Percentiles rank a stretch among this genome's conserved stretches.
Evolutionary conservation across 2,113 vertebrate species (phyloP).

Genomic region (Narcine bancroftii): DNA sequence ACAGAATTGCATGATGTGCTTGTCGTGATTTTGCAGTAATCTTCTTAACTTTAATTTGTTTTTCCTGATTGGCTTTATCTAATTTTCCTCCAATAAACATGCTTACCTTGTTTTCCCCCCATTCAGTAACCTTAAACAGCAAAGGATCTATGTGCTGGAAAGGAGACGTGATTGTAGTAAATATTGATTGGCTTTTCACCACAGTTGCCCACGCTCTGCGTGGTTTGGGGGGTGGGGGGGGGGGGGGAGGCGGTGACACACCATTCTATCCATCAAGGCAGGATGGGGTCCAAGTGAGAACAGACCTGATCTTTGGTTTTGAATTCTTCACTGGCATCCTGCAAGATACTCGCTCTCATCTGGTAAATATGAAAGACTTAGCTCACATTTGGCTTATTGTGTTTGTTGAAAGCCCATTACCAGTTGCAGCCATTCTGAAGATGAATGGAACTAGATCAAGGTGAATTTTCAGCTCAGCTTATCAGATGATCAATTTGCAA

Average conservation of each 20-base stretch:
- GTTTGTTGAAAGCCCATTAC: neutral
- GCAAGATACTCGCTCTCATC: too few relatives aligned
- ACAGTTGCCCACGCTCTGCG: neutral
- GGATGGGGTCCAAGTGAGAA: neutral
- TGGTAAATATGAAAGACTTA: neutral
- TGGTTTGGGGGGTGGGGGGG: neutral
- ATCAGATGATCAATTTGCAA: neutral
- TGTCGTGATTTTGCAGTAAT: neutral
- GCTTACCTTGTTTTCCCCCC: neutral
- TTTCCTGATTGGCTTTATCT: neutral
- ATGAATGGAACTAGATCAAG: neutral
- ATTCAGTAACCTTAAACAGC: neutral
- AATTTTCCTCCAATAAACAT: neutral
- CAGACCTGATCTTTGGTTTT: neutral
- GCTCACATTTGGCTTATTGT: neutral
- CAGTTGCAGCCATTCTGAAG: neutral
- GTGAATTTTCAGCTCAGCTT: too few relatives aligned
- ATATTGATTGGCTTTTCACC: neutral
- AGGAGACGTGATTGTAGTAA: neutral
- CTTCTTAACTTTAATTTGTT: constrained; percentile 14
- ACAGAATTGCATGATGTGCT: neutral
- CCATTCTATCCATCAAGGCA: neutral
- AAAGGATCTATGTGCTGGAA: neutral
- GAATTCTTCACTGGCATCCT: too few relatives aligned
- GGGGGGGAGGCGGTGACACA: neutral